phyloP scores from a whole-genome alignment of 37 sponge, comb jelly and placozoan species.

The Lycopodina hypogea region DNA sequence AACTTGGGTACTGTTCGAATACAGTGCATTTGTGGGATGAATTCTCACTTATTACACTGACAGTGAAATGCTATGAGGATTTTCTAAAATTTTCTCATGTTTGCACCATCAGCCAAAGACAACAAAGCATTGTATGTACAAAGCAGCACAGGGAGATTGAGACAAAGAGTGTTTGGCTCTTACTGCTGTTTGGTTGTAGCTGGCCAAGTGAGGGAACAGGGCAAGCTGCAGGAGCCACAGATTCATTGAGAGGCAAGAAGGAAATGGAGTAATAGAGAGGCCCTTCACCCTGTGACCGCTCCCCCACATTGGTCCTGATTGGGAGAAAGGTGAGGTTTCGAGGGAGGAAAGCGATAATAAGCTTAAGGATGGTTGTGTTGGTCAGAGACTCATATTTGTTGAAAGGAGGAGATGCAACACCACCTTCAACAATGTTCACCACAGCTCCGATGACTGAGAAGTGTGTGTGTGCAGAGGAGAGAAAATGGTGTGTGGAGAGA shows the following conservation, averaged over 20 bases:
- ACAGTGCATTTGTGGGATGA: too few species aligned
- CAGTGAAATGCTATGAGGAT: too few species aligned
- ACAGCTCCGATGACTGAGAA: background rate
- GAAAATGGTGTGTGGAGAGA: too few species aligned
- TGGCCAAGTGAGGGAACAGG: background rate
- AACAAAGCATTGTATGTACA: too few species aligned
- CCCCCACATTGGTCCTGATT: background rate
- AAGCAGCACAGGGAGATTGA: too few species aligned
- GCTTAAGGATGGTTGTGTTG: background rate
- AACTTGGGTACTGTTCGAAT: too few species aligned
- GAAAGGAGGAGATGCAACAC: background rate
- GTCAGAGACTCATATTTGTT: background rate
- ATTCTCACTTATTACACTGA: too few species aligned
- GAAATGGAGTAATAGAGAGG: background rate
- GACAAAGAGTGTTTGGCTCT: too few species aligned
- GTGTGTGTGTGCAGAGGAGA: background rate
- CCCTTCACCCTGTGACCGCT: background rate
- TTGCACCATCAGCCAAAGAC: too few species aligned
- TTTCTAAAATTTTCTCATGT: too few species aligned
- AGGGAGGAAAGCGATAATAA: slow-evolving; percentile 1
- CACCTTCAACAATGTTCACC: background rate
- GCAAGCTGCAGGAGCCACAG: slow-evolving; percentile 16
- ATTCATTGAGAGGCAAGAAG: background rate
- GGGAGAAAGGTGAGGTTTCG: slow-evolving; percentile 1
- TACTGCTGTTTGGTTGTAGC: background rate